phyloP scores from a whole-genome alignment of 2,797 vertebrate species.

The Melanotaenia nigrans region DNA sequence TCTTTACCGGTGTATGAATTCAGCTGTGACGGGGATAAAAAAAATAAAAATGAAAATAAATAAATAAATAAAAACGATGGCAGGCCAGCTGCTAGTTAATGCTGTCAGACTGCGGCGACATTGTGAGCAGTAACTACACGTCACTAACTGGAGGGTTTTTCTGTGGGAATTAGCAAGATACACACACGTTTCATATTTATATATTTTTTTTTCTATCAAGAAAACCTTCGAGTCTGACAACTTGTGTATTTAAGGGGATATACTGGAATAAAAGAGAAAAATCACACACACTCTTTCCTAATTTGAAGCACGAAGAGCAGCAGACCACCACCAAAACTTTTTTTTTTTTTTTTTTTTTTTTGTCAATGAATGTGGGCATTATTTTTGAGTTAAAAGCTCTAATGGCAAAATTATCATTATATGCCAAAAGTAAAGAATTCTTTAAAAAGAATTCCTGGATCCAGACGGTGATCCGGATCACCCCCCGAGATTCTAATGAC shows the following conservation, averaged over 20 bases:
- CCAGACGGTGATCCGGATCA: too few species aligned
- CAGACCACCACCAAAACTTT: too few species aligned
- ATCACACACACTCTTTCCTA: neutral
- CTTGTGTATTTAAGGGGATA: constrained; percentile 1
- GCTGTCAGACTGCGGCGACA: constrained; percentile 64
- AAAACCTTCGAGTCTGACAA: constrained; percentile 41
- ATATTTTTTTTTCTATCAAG: constrained; percentile 5
- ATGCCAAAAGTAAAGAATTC: too few species aligned
- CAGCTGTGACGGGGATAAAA: constrained; percentile 49
- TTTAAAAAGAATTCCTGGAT: too few species aligned
- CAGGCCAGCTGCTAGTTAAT: constrained; percentile 47
- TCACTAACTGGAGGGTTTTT: constrained; percentile 73
- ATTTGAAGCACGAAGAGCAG: too few species aligned
- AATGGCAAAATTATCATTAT: too few species aligned
- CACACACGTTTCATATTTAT: constrained; percentile 7
- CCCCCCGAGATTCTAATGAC: too few species aligned
- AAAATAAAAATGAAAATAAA: neutral
- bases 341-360: too few species aligned
- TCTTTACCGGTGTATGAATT: constrained; percentile 53
- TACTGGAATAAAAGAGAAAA: constrained; percentile 12
- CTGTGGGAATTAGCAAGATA: constrained; percentile 52
- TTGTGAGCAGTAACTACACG: constrained; percentile 57
- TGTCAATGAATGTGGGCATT: too few species aligned
- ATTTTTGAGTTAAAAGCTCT: too few species aligned
- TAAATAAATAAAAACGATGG: constrained; percentile 7